These are phyloP conservation scores for Eulacestoma nigropectus DNA, from an alignment of 2,113 vertebrate genomes.

Conservation along the genomic window DNA sequence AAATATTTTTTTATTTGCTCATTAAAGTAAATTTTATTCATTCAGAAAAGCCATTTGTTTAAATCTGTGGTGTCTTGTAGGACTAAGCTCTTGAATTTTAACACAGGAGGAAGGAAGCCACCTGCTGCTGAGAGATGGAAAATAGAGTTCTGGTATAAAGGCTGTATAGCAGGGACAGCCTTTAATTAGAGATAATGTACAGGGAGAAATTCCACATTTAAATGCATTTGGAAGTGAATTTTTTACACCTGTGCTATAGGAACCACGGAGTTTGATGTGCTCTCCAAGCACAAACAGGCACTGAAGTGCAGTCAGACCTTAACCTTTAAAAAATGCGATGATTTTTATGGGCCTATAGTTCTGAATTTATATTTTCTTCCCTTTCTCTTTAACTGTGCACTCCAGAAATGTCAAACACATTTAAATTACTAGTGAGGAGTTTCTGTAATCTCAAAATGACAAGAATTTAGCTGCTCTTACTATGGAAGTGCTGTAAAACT, in stretches of 20 bases:
- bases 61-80: not conserved
- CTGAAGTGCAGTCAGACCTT: not conserved
- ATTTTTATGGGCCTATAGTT: not conserved
- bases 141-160: not conserved
- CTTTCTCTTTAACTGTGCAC: not conserved
- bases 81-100: not conserved
- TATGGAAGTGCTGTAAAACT: not conserved
- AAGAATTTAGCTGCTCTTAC: not conserved
- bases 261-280: fast-evolving
- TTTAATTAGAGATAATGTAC: not conserved
- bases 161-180: not conserved
- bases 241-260: not conserved
- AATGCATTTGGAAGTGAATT: not conserved
- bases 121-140: not conserved
- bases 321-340: not conserved
- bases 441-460: not conserved
- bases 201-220: not conserved
- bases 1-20: not conserved
- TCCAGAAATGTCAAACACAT: not conserved
- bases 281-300: not conserved
- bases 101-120: not conserved
- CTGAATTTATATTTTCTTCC: not conserved
- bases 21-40: not conserved
- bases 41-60: not conserved
- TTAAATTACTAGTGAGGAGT: not conserved